Conservation (phyloP, 2,888 invertebrate species). For the Dendrolimus houi region DNA sequence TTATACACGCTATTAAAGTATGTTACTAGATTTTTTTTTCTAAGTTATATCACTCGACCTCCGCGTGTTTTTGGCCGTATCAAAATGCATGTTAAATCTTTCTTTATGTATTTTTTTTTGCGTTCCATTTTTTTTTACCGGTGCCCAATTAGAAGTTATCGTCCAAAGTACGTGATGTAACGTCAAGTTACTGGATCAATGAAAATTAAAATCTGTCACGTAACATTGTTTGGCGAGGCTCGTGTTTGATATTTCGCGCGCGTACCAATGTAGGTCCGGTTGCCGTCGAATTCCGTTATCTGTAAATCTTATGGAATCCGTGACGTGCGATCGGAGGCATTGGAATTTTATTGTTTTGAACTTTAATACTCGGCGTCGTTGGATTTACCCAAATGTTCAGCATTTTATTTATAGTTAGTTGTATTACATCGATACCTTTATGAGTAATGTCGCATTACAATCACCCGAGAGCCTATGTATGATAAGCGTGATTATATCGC, state of each 20-base stretch:
- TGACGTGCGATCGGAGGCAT: slow-evolving; percentile 12
- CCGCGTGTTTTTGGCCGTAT: slow-evolving; percentile 2
- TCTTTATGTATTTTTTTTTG: slow-evolving; percentile 7
- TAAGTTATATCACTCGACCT: slow-evolving; percentile 1
- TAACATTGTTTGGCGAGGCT: slow-evolving; percentile 24
- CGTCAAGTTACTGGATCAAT: slow-evolving; percentile 21
- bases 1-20: too few species aligned
- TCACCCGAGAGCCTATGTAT: not conserved
- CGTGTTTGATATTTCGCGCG: slow-evolving; percentile 28
- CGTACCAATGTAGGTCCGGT: slow-evolving; percentile 33
- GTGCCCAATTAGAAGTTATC: slow-evolving; percentile 23
- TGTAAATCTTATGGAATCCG: slow-evolving; percentile 14
- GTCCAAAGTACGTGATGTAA: slow-evolving; percentile 32
- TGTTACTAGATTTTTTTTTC: too few species aligned
- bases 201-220: slow-evolving; percentile 33
- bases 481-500: not conserved
- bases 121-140: slow-evolving; percentile 4
- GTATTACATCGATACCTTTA: not conserved
- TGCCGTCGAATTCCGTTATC: slow-evolving; percentile 34
- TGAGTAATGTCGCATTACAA: not conserved
- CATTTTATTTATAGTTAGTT: not conserved
- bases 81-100: slow-evolving; percentile 5
- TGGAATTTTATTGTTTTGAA: slow-evolving; percentile 15
- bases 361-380: slow-evolving; percentile 9
- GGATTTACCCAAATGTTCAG: slow-evolving; percentile 26